These are phyloP conservation scores for Acarapis woodi DNA, from an alignment of 1,140 invertebrate species.

Conservation along the genomic window DNA sequence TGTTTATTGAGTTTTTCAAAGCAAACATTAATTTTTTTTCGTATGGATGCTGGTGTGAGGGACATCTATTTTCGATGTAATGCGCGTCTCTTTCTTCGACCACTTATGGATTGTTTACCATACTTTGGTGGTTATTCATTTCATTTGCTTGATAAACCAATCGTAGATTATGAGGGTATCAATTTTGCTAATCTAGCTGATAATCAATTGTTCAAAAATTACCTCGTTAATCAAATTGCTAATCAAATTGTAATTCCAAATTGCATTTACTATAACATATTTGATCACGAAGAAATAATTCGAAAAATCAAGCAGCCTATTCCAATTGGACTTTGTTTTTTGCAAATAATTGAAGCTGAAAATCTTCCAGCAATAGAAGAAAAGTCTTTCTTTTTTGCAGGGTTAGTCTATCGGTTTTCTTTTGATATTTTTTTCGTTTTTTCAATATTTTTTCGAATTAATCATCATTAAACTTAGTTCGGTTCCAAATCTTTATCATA, in stretches of 20 bases:
- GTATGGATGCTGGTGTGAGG: neutral
- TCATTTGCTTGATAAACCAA: neutral
- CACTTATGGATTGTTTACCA: neutral
- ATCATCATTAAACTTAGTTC: too few species aligned
- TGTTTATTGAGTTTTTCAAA: neutral
- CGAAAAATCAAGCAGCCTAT: neutral
- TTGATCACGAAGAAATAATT: neutral
- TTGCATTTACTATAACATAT: neutral
- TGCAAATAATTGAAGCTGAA: slow-evolving; percentile 4
- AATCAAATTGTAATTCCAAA: neutral
- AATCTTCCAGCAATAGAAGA: neutral
- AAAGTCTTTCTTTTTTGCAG: neutral
- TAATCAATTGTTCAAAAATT: neutral
- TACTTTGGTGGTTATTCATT: slow-evolving; percentile 3
- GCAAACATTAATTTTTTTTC: neutral
- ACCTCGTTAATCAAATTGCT: neutral
- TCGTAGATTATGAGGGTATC: slow-evolving; percentile 4
- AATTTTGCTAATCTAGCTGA: slow-evolving; percentile 4
- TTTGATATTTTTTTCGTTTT: too few species aligned
- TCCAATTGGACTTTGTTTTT: slow-evolving; percentile 1
- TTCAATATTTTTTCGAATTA: too few species aligned
- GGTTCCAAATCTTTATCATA: too few species aligned
- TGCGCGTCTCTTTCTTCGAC: neutral
- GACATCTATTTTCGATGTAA: slow-evolving; percentile 1
- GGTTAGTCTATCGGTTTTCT: too few species aligned